Evolutionary conservation across 1,140 invertebrate genomes (phyloP).

Genomic region (Vanessa atalanta): DNA sequence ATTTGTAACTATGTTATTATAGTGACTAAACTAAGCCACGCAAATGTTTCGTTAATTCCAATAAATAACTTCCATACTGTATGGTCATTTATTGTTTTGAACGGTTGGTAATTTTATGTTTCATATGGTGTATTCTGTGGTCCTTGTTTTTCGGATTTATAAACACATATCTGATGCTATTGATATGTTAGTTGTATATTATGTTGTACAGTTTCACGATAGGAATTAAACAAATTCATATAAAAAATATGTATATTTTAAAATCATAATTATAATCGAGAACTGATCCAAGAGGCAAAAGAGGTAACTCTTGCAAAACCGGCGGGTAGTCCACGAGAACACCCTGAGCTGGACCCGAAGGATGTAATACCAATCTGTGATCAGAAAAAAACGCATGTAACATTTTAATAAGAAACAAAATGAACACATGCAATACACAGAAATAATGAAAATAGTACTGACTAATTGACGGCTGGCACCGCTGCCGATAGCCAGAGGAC

Average conservation of each 20-base stretch:
- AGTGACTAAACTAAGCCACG: no score
- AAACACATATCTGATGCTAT: no score
- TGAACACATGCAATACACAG: not conserved
- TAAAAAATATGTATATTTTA: no score
- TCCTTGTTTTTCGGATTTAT: no score
- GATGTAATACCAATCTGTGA: constrained; percentile 14
- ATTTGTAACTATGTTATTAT: no score
- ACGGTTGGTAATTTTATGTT: no score
- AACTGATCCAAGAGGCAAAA: constrained; percentile 8
- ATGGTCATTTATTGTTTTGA: no score
- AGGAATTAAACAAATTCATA: not conserved
- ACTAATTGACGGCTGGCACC: constrained; percentile 23
- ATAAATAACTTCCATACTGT: no score
- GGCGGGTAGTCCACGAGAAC: not conserved
- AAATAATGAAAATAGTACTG: constrained; percentile 5
- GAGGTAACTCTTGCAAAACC: constrained; percentile 16
- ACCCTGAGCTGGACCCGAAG: constrained; percentile 10
- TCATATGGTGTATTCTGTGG: no score
- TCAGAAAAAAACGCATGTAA: constrained; percentile 5
- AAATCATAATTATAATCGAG: not conserved
- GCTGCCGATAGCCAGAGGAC: constrained; percentile 18
- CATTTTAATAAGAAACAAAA: not conserved
- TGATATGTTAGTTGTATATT: no score
- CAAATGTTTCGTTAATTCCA: no score
- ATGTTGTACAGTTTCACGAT: no score